A percentile compares a stretch with the other conserved stretches of the same genome.
phyloP scores from a whole-genome alignment of 1,140 invertebrate genomes.

The Lordiphosa stackelbergi region DNA sequence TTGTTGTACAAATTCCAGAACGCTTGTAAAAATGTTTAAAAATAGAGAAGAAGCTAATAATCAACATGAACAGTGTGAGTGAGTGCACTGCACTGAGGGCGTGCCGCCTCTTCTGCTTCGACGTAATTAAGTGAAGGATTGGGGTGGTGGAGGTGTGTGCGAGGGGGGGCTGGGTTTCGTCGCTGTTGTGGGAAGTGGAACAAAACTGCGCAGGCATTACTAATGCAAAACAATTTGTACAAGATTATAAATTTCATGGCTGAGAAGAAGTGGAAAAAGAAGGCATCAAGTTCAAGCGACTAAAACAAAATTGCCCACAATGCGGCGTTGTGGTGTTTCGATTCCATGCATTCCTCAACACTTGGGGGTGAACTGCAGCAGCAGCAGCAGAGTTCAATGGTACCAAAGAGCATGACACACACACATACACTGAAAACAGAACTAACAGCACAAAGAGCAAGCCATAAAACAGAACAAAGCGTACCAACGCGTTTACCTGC shows the following conservation, averaged over 20 bases:
- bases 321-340: conserved; percentile 35
- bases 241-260: conserved; percentile 65
- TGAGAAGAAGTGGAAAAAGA: conserved; percentile 33
- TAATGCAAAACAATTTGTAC: conserved; percentile 63
- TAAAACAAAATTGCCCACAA: conserved; percentile 15
- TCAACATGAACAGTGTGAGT: conserved; percentile 33
- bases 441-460: conserved; percentile 43
- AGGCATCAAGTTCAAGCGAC: conserved; percentile 41
- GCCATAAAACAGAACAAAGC: conserved; percentile 50
- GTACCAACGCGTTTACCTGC: conserved; percentile 45
- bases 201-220: conserved; percentile 56
- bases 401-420: conserved; percentile 58
- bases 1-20: conserved; percentile 47
- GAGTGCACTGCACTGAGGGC: conserved; percentile 50
- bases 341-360: conserved; percentile 48
- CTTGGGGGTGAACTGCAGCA: conserved; percentile 51
- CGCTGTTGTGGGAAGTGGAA: conserved; percentile 40
- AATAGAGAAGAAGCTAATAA: conserved; percentile 56
- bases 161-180: not conserved
- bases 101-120: conserved; percentile 12
- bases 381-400: conserved; percentile 61
- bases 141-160: conserved; percentile 9
- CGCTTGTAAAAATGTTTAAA: conserved; percentile 62
- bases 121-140: conserved; percentile 43
- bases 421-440: conserved; percentile 16